Percentiles rank a stretch among this genome's conserved stretches.
These are phyloP conservation scores for Palythoa grandis DNA, from an alignment of 92 coral and sea anemone species.

Conservation along the genomic window DNA sequence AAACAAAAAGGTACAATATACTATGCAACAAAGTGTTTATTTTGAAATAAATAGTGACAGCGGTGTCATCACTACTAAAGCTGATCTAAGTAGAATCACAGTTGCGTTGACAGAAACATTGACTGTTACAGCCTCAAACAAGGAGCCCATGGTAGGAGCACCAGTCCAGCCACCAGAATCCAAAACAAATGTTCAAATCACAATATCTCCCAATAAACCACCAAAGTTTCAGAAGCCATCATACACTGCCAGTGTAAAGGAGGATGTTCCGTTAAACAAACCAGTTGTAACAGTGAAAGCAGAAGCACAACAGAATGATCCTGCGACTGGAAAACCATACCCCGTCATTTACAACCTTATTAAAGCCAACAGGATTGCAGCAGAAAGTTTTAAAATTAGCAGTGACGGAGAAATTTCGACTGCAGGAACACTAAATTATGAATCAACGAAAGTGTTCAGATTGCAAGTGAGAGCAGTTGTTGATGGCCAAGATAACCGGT, in stretches of 20 bases:
- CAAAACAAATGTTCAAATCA: slow-evolving; percentile 75
- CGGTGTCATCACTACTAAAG: slow-evolving; percentile 55
- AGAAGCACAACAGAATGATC: slow-evolving; percentile 28
- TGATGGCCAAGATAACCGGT: slow-evolving; percentile 35
- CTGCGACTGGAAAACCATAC: neutral
- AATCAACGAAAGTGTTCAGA: slow-evolving; percentile 54
- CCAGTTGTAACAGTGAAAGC: slow-evolving; percentile 59
- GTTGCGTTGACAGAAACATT: slow-evolving; percentile 47
- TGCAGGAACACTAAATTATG: slow-evolving; percentile 76
- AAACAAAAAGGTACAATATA: slow-evolving; percentile 49
- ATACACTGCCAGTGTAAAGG: slow-evolving; percentile 57
- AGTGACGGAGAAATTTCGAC: slow-evolving; percentile 75
- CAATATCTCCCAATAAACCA: slow-evolving; percentile 59
- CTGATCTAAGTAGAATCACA: slow-evolving; percentile 18
- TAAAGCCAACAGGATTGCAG: slow-evolving; percentile 64
- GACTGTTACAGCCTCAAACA: slow-evolving; percentile 75
- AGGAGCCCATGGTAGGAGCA: slow-evolving; percentile 58
- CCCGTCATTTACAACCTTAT: slow-evolving; percentile 69
- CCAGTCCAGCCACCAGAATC: slow-evolving; percentile 44
- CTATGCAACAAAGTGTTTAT: slow-evolving; percentile 35
- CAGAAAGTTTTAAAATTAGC: slow-evolving; percentile 72
- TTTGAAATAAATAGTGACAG: slow-evolving; percentile 51
- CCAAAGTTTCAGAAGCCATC: slow-evolving; percentile 54
- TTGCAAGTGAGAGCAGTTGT: slow-evolving; percentile 87
- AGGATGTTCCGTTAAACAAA: slow-evolving; percentile 43